phyloP scores from a whole-genome alignment of 2,797 vertebrate genomes.

The Cyclura pinguis region DNA sequence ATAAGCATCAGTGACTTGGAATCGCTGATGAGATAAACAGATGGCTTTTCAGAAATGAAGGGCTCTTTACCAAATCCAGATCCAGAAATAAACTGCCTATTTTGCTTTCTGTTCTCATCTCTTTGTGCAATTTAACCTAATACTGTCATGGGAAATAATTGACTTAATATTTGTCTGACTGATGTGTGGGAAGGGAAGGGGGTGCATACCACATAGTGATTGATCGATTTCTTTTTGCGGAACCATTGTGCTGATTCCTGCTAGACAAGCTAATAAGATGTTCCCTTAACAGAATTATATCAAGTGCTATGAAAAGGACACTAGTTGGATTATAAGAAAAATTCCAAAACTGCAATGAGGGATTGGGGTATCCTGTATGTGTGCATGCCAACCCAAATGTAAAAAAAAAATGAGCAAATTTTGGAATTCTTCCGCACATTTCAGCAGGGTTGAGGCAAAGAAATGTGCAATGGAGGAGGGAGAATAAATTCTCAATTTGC shows the following conservation, averaged over 20 bases:
- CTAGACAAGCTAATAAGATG: constrained; percentile 58
- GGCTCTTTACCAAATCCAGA: constrained; percentile 22
- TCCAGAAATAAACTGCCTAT: constrained; percentile 19
- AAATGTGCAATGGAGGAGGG: too few species aligned
- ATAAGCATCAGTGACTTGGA: constrained; percentile 48
- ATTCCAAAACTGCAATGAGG: neutral
- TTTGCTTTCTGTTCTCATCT: constrained; percentile 6
- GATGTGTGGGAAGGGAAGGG: constrained; percentile 29
- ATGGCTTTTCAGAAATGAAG: constrained; percentile 27
- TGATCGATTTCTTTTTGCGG: constrained; percentile 57
- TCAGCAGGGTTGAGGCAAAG: neutral
- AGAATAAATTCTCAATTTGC: neutral
- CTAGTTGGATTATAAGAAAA: neutral
- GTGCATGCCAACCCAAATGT: neutral
- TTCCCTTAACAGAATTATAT: constrained; percentile 46
- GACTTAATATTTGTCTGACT: constrained; percentile 23
- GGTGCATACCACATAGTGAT: constrained; percentile 56
- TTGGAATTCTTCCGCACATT: neutral
- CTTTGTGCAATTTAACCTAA: neutral
- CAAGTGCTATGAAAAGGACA: constrained; percentile 27
- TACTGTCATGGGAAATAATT: neutral
- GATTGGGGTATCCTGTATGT: neutral
- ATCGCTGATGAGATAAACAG: constrained; percentile 46
- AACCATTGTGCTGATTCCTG: constrained; percentile 54
- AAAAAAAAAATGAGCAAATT: neutral